Conservation (phyloP, 2,888 invertebrate genomes). For the Dynastes tityus region DNA sequence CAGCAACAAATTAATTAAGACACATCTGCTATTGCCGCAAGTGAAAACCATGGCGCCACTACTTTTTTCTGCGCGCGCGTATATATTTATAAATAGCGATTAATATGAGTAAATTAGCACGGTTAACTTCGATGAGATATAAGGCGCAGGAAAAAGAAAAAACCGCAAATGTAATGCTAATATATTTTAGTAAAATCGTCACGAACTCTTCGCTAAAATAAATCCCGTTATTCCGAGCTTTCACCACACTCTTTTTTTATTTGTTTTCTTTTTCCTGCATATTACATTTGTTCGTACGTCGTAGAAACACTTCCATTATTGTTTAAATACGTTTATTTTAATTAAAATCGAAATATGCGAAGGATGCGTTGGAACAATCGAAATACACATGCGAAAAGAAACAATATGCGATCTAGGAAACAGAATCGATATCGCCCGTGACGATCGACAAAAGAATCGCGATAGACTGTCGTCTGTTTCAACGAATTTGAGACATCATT, state of each 20-base stretch:
- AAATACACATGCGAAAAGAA: neutral
- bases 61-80: neutral
- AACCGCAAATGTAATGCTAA: neutral
- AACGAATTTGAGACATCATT: slow-evolving; percentile 20
- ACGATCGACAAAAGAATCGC: slow-evolving; percentile 22
- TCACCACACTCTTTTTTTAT: slow-evolving; percentile 13
- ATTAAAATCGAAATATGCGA: too few relatives aligned
- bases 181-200: slow-evolving; percentile 21
- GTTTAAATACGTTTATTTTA: too few relatives aligned
- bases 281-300: neutral
- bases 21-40: neutral
- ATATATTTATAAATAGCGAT: neutral
- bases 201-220: slow-evolving; percentile 36
- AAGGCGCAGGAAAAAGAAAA: neutral
- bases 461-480: slow-evolving; percentile 17
- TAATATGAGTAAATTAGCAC: neutral
- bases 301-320: too few relatives aligned
- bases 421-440: neutral
- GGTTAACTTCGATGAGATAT: neutral
- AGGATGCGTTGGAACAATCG: neutral
- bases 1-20: slow-evolving; percentile 11
- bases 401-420: neutral
- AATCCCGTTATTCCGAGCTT: slow-evolving; percentile 29
- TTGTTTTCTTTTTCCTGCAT: neutral
- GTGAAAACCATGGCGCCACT: slow-evolving; percentile 29